A percentile compares a stretch with the other conserved stretches of the same genome.
phyloP scores from a whole-genome alignment of 1,140 invertebrate genomes.

The Araneus ventricosus region DNA sequence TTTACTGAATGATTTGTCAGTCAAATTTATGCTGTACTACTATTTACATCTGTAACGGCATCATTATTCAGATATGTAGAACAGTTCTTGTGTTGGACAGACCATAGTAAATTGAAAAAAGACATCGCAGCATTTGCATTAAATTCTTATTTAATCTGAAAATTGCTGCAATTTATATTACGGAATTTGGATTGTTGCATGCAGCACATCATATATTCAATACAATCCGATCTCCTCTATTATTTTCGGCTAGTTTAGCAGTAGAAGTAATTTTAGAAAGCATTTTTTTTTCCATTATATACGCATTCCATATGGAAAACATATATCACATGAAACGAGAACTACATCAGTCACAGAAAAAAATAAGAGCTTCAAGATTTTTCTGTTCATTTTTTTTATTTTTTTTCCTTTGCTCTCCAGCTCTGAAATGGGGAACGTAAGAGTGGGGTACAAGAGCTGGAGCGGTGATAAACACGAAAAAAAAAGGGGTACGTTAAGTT shows the following conservation, averaged over 20 bases:
- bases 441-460: background rate
- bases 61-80: no score
- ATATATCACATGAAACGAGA: background rate
- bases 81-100: no score
- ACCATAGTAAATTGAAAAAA: no score
- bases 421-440: background rate
- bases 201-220: background rate
- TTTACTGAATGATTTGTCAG: no score
- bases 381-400: background rate
- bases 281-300: background rate
- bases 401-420: background rate
- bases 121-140: no score
- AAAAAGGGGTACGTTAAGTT: constrained; percentile 4
- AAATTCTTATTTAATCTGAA: no score
- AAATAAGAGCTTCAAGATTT: background rate
- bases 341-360: background rate
- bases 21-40: no score
- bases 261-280: background rate
- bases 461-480: background rate
- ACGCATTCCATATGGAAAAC: background rate
- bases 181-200: background rate
- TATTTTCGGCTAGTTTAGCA: background rate
- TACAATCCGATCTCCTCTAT: background rate
- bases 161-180: no score
- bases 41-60: no score